phyloP scores from a whole-genome alignment of 2,797 vertebrate species.

The Neosilurus hyrtlii region DNA sequence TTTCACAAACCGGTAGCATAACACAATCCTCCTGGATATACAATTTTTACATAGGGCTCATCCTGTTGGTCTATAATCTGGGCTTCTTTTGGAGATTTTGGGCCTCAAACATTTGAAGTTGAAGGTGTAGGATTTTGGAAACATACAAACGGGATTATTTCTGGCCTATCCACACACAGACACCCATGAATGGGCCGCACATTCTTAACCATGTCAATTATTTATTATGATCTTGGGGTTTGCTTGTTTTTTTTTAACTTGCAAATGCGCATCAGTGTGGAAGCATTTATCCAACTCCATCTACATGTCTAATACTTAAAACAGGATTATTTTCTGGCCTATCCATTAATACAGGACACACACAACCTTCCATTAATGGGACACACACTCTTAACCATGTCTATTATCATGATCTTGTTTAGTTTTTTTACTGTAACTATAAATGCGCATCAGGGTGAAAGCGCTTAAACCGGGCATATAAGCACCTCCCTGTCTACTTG shows the following conservation, averaged over 20 bases:
- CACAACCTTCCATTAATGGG: too few relatives aligned
- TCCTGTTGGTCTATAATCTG: too few relatives aligned
- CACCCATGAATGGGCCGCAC: neutral
- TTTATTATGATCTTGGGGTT: neutral
- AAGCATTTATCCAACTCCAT: too few relatives aligned
- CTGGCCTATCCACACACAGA: neutral
- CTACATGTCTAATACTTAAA: too few relatives aligned
- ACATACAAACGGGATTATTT: neutral
- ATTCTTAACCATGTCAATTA: neutral
- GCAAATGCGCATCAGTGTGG: neutral
- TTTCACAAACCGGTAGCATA: conserved; percentile 66
- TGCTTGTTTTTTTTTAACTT: neutral
- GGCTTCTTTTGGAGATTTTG: neutral
- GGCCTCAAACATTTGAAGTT: too few relatives aligned
- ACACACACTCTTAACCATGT: too few relatives aligned
- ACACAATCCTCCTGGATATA: conserved; percentile 69
- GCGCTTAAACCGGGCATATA: neutral
- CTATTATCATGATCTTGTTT: too few relatives aligned
- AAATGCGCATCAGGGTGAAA: too few relatives aligned
- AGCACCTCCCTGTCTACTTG: neutral
- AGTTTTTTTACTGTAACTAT: too few relatives aligned
- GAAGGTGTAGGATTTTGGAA: neutral
- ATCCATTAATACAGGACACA: too few relatives aligned
- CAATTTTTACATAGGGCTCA: conserved; percentile 52
- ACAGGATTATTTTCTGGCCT: too few relatives aligned